phyloP scores from a whole-genome alignment of 2,113 vertebrate species.

The Boulengeromyrus knoepffleri region DNA sequence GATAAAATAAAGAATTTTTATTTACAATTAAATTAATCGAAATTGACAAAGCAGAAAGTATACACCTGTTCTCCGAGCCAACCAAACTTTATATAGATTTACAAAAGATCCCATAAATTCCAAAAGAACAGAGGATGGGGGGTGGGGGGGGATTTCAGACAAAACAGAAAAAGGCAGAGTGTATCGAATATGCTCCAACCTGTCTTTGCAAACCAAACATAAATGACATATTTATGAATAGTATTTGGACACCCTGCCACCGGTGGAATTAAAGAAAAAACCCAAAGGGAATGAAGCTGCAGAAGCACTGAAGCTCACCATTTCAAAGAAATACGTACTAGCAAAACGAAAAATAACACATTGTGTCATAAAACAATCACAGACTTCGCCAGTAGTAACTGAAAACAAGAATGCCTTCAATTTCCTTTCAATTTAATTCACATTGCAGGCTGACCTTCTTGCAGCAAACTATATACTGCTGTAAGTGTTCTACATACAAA shows the following conservation, averaged over 20 bases:
- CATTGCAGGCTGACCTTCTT: background rate
- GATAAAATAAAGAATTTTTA: conserved; percentile 31
- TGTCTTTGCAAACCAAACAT: background rate
- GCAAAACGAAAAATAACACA: background rate
- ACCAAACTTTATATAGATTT: conserved; percentile 1
- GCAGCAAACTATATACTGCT: background rate
- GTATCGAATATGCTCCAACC: background rate
- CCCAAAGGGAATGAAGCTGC: conserved; percentile 43
- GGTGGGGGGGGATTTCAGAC: background rate
- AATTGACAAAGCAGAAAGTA: conserved; percentile 28
- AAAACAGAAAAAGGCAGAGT: background rate
- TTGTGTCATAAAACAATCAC: conserved; percentile 11
- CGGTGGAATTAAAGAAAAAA: conserved; percentile 12
- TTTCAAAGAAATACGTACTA: conserved; percentile 28
- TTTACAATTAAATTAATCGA: conserved; percentile 35
- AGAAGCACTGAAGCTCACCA: conserved; percentile 41
- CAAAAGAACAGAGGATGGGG: conserved; percentile 25
- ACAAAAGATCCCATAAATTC: conserved; percentile 27
- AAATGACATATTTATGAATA: background rate
- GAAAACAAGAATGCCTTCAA: background rate
- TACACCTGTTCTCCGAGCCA: conserved; percentile 18
- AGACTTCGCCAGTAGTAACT: background rate
- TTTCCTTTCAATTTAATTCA: background rate
- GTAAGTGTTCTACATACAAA: background rate
- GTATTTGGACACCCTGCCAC: background rate